Conservation (phyloP, 2,888 invertebrate genomes). For the Crematogaster levior region DNA sequence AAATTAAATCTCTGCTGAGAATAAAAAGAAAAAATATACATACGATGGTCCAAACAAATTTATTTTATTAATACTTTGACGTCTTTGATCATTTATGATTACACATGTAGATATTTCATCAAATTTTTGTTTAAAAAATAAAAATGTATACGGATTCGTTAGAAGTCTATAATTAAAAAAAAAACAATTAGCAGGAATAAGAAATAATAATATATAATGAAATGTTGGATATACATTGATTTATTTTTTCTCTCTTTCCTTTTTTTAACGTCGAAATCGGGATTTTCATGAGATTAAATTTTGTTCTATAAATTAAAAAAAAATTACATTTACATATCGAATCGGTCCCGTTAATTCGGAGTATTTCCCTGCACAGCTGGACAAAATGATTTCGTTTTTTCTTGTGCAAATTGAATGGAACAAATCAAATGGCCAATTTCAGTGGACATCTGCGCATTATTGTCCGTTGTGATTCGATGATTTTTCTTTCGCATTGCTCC, state of each 20-base stretch:
- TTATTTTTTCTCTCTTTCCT: background rate
- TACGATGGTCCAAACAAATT: background rate
- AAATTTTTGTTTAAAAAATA: background rate
- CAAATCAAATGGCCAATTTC: conserved; percentile 35
- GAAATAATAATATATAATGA: background rate
- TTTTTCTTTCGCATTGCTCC: conserved; percentile 31
- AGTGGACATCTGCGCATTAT: conserved; percentile 20
- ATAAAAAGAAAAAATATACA: no score
- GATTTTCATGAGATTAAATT: background rate
- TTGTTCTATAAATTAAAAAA: conserved; percentile 8
- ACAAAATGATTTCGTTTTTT: conserved; percentile 21
- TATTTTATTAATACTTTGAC: background rate
- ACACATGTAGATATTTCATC: background rate
- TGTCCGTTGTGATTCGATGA: conserved; percentile 31
- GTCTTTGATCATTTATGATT: background rate
- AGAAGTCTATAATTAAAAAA: background rate
- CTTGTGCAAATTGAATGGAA: conserved; percentile 20
- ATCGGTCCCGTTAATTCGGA: conserved; percentile 1
- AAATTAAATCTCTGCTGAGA: background rate
- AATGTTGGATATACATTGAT: background rate
- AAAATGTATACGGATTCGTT: background rate
- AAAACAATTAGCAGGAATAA: background rate
- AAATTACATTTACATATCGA: conserved; percentile 14
- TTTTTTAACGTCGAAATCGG: background rate
- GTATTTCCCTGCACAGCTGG: background rate